These are phyloP conservation scores for Bradypodion ventrale DNA, from an alignment of 2,797 vertebrate genomes.

Conservation along the genomic window DNA sequence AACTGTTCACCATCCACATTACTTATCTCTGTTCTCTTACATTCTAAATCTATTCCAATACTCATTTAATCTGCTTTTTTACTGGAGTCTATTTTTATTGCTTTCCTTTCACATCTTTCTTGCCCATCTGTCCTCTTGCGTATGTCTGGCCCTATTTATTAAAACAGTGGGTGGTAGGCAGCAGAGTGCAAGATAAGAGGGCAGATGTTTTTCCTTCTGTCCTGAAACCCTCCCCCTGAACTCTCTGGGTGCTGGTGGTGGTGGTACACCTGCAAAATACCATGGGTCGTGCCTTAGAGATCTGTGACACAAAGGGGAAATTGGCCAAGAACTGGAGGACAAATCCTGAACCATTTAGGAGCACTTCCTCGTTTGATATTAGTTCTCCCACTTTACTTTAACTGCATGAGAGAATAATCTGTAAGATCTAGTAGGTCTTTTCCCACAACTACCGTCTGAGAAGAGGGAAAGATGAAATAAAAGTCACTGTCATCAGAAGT, in stretches of 20 bases:
- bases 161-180: neutral
- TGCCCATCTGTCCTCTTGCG: constrained; percentile 7
- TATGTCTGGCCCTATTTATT: neutral
- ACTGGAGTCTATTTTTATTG: neutral
- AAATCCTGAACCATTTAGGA: too few relatives aligned
- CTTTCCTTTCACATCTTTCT: constrained; percentile 6
- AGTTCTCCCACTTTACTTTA: too few relatives aligned
- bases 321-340: too few relatives aligned
- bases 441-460: too few relatives aligned
- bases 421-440: too few relatives aligned
- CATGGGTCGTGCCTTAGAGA: neutral
- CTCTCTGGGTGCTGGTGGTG: neutral
- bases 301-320: too few relatives aligned
- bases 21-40: neutral
- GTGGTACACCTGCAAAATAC: neutral
- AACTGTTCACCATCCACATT: constrained; percentile 15
- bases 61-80: neutral
- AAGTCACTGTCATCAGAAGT: too few relatives aligned
- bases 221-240: neutral
- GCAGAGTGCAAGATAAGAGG: neutral
- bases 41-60: neutral
- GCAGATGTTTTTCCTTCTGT: neutral
- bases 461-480: too few relatives aligned
- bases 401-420: too few relatives aligned
- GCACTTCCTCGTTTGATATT: too few relatives aligned